Percentiles rank a stretch among this genome's conserved stretches.
These are phyloP conservation scores for Spilogale gracilis DNA, from an alignment of 2,113 vertebrate species.

Conservation along the genomic window DNA sequence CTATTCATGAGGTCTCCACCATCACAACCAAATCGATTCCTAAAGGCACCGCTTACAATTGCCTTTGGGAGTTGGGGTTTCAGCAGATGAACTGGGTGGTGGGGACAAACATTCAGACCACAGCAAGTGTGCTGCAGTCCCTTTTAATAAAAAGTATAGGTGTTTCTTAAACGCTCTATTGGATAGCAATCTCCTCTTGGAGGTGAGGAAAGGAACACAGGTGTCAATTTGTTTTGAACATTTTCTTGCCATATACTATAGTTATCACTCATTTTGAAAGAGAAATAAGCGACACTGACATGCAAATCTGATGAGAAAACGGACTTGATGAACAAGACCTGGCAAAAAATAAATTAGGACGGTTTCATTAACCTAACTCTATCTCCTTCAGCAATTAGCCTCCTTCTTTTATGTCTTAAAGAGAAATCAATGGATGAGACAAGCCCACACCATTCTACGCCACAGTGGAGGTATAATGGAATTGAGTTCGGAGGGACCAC, in stretches of 20 bases:
- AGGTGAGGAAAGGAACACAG: slow-evolving; percentile 19
- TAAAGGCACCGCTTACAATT: not conserved
- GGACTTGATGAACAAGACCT: slow-evolving; percentile 1
- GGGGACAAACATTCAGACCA: not conserved
- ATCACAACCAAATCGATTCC: not conserved
- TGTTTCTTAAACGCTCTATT: slow-evolving; percentile 5
- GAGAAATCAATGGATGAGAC: slow-evolving; percentile 9
- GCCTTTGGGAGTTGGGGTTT: not conserved
- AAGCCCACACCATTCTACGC: not conserved
- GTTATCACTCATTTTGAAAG: slow-evolving; percentile 30
- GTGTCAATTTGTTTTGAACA: not conserved
- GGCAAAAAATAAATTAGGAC: slow-evolving; percentile 29
- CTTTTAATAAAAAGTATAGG: not conserved
- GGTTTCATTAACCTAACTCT: not conserved
- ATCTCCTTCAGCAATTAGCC: not conserved
- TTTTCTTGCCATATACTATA: not conserved
- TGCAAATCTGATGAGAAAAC: not conserved
- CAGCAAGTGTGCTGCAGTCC: not conserved
- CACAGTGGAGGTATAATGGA: not conserved
- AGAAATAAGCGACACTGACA: slow-evolving; percentile 34
- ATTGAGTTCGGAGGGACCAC: not conserved
- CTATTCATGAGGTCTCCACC: not conserved
- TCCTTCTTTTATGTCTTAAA: not conserved
- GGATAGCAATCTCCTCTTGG: slow-evolving; percentile 22
- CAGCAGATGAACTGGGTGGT: not conserved